A percentile compares a stretch with the other conserved stretches of the same genome.
phyloP scores from a whole-genome alignment of 2,113 vertebrate genomes.

The Elaphurus davidianus region DNA sequence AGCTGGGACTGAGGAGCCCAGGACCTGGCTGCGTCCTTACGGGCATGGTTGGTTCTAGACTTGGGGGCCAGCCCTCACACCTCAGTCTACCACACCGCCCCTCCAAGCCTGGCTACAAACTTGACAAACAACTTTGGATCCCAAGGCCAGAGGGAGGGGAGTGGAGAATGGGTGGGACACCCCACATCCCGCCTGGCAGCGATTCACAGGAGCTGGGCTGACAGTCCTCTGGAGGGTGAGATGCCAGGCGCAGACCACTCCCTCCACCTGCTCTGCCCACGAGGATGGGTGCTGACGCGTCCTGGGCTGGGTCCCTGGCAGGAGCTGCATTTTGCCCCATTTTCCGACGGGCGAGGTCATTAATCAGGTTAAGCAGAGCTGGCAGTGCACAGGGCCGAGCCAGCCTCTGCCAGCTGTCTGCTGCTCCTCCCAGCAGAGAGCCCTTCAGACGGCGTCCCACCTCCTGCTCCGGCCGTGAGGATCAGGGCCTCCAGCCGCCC shows the following conservation, averaged over 20 bases:
- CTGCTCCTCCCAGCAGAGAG: background rate
- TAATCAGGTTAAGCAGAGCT: background rate
- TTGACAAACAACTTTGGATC: background rate
- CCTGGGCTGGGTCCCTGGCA: background rate
- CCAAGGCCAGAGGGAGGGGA: background rate
- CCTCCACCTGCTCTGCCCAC: background rate
- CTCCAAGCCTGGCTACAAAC: background rate
- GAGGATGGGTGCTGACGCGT: background rate
- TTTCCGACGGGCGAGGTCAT: background rate
- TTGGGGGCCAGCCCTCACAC: background rate
- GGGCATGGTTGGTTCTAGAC: background rate
- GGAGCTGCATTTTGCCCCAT: background rate
- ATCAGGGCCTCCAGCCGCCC: conserved; percentile 17
- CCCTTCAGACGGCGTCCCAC: background rate
- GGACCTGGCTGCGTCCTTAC: background rate
- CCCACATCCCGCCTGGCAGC: background rate
- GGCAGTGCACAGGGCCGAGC: background rate
- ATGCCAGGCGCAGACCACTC: too few relatives aligned
- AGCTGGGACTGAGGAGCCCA: background rate
- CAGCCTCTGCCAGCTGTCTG: background rate
- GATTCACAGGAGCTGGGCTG: background rate
- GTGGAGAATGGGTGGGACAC: background rate
- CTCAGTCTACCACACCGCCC: background rate
- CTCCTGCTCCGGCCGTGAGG: background rate
- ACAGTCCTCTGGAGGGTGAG: background rate